Base-by-base conservation (phyloP, 92 coral and sea anemone genomes). In the Paragorgia papillata region DNA sequence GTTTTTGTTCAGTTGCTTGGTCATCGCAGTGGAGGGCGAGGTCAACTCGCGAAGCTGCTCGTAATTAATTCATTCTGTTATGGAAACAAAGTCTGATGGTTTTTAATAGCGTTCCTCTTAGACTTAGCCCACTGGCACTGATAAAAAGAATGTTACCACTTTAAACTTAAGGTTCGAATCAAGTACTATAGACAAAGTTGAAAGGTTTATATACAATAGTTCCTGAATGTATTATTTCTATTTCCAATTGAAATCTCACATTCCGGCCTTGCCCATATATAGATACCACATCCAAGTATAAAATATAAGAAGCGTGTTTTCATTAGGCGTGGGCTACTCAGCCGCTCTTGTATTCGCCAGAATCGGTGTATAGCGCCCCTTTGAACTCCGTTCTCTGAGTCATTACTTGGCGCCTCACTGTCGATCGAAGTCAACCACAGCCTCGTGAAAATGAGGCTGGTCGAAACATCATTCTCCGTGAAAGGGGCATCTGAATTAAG, bases 371-470 rank as follows among this genome's bases (percentile, higher is more conserved):
- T 27, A 1, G 78, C 31, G 50, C 76, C 15, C 33, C 78, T 71
- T 71, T 51, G 64, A 54, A 71, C 64, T 22, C n/a, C 64, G 19
- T 46, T 33, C n/a, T 35, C 37, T 18, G 31, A 55, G 61, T 28
- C n/a, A n/a, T 71, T 33, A 8, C 63, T 9, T 71, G 78, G 78
- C 78, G 78, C 64, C 78, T 71, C 32, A 1, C 64, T 49, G 78
- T 18, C 64, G 62, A 53, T 20, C 49, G 27, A 33, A 34, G 39
- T 32, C 31, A 49, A 57, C 64, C 17, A 71, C 22, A 3, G 13
- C 13, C 62, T 31, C 64, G 54, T 35, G 78, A 34, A 55, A 71
- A 55, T 33, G 64, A 71, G 78, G 57, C 78, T 24, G 41, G 13
- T 7, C 6, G 14, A 9, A 27, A 14, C 26, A 28, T 3, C 61